Base-by-base conservation (phyloP, 92 coral and sea anemone genomes). In the Palythoa grandiflora region DNA sequence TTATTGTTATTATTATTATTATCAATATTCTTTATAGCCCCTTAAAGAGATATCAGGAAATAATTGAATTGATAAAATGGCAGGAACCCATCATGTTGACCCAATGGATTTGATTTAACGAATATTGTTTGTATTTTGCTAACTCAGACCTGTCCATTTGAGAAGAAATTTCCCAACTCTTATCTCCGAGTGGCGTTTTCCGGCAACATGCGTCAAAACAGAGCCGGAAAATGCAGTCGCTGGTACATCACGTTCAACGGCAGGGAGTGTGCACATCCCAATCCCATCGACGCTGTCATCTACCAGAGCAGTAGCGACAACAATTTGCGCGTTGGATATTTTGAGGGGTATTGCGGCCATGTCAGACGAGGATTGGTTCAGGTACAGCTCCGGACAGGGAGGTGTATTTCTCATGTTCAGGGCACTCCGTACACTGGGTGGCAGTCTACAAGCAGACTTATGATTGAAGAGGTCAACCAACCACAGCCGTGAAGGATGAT, bases 211-310 rank as follows among this genome's bases (percentile, higher is more conserved):
- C 74, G 74, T 35, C 74, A 70, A 7, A 0, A 70, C 38, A 0
- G 28, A 14, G 44, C 40, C 35, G 44, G 40, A 0, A 36, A 28
- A 6, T 84, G 87, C 60, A 63, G 77, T 3, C 77, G 78, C 17
- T 84, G 87, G 87, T 84, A 20, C 40, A 20, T 84, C n/a, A 84
- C 87, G 1, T 47, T 84, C 78, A 71, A 84, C 75, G 63, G 63
- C 60, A 37, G 40, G 19, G 87, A 84, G 35, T 84, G 87, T 20
- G 5, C 14, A 2, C 4, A 3, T 3, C 87, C 87, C 0, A 48
- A 37, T 0, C 60, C 87, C 38, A 84, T 84, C 28, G 87, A 84
- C 39, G 87, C 77, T 1, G 66, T 47, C 15, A 37, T 70, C 15
- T 70, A 70, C 17, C 75, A 70, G 44, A 9, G 48, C 14, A 9